phyloP scores from a whole-genome alignment of 1,140 invertebrate genomes.

The Tachypleus tridentatus region DNA sequence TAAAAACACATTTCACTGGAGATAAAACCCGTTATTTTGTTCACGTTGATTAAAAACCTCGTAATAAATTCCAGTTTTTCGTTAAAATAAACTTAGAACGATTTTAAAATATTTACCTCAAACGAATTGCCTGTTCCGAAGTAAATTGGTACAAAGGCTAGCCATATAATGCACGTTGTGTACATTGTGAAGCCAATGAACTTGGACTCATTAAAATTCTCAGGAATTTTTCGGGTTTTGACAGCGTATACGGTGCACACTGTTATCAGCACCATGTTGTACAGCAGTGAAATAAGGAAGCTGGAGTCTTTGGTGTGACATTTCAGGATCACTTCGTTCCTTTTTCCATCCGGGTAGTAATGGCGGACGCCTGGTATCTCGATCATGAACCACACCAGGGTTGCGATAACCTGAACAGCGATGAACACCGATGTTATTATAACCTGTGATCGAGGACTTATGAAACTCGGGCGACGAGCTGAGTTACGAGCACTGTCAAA shows the following conservation, averaged over 20 bases:
- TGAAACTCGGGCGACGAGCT: slow-evolving; percentile 52
- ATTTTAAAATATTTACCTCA: slow-evolving; percentile 31
- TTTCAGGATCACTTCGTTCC: slow-evolving; percentile 42
- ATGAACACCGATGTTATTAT: slow-evolving; percentile 50
- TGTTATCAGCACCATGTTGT: slow-evolving; percentile 49
- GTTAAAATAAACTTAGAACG: too few relatives aligned
- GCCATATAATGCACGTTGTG: slow-evolving; percentile 52
- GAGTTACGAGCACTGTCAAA: slow-evolving; percentile 48
- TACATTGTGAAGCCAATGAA: slow-evolving; percentile 55
- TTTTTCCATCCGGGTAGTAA: slow-evolving; percentile 38
- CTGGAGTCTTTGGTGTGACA: slow-evolving; percentile 46
- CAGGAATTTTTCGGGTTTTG: slow-evolving; percentile 48
- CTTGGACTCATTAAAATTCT: slow-evolving; percentile 51
- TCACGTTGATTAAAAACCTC: too few relatives aligned
- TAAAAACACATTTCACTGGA: too few relatives aligned
- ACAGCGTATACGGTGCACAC: slow-evolving; percentile 52
- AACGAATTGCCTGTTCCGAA: slow-evolving; percentile 46
- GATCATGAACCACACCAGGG: slow-evolving; percentile 43
- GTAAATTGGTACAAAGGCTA: slow-evolving; percentile 50
- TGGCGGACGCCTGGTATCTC: slow-evolving; percentile 43
- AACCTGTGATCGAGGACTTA: slow-evolving; percentile 61
- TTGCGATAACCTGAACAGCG: slow-evolving; percentile 39
- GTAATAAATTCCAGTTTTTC: too few relatives aligned
- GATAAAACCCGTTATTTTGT: too few relatives aligned
- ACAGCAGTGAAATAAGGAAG: slow-evolving; percentile 47